Evolutionary conservation across 92 coral and sea anemone species (phyloP), one percentile per base, ranked within the genome.

Genomic region (Epizoanthus rinbou): DNA sequence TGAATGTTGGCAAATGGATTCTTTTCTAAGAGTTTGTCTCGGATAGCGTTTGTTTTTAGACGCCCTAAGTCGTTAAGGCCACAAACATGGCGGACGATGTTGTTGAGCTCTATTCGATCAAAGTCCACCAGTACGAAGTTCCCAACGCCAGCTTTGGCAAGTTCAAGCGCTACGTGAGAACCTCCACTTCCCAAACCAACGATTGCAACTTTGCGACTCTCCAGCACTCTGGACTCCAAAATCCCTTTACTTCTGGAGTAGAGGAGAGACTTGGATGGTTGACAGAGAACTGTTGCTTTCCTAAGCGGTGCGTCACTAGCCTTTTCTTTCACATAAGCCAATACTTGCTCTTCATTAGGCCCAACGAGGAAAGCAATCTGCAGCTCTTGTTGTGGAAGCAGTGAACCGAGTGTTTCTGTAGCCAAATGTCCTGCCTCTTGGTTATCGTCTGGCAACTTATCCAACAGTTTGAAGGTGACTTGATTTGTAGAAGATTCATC

Each of bases 111-210:
- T 17, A 95, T 87, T 24, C 98, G 92, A 73, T 95, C 98, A 80
- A 62, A 95, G 79, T 95, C 98, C 47, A 95, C 95, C 57, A 95
- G 64, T 24, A 91, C 92, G 76, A 95, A 95, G 76, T 93, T 92
- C 11, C 98, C 98, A 50, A 95, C 97, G 24, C 98, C 98, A 28
- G 98, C 98, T 85, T 95, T 95, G 8, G 98, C 98, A 14, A 95
- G 84, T 69, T 95, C 98, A 50, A 95, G 87, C 16, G 92, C 95
- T 18, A 95, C 93, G 67, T 84, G 92, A 47, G 98, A 95, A 3
- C 98, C 98, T 1, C 98, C 97, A 66, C 98, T 95, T 7, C 98
- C 98, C 14, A 95, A 90, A 5, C 98, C 98, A 5, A 95, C 94
- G 16, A 95, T 86, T 25, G 97, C 97, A n/a, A 95, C 97, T 68